Percentiles rank a stretch among this genome's conserved stretches.
Evolutionary conservation across 2,113 vertebrate genomes (phyloP).

Genomic region (Rhea pennata): DNA sequence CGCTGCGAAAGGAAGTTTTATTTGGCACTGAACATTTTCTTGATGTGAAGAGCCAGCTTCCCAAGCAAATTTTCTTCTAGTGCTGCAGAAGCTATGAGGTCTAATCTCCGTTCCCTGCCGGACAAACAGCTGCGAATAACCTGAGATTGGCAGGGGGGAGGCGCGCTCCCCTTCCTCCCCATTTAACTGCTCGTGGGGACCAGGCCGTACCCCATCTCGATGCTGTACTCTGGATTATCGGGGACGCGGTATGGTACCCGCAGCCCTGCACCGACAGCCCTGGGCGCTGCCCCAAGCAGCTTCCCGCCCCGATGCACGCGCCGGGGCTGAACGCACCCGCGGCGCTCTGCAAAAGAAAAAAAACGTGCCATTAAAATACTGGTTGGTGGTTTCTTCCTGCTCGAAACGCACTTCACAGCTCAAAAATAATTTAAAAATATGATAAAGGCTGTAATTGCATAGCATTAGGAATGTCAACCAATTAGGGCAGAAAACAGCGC

Average conservation of each 20-base stretch:
- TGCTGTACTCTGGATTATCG: background rate
- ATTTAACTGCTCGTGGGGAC: too few relatives aligned
- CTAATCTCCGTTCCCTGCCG: conserved; percentile 65
- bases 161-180: background rate
- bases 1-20: conserved; percentile 76
- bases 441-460: conserved; percentile 12
- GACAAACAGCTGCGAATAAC: background rate
- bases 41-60: conserved; percentile 73
- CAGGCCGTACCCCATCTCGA: background rate
- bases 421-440: background rate
- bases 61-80: conserved; percentile 74
- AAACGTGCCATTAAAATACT: background rate
- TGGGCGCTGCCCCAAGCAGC: too few relatives aligned
- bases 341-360: background rate
- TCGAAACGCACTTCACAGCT: conserved; percentile 23
- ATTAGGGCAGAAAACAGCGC: conserved; percentile 16
- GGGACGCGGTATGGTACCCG: too few relatives aligned
- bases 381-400: background rate
- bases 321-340: too few relatives aligned
- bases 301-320: too few relatives aligned
- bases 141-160: too few relatives aligned
- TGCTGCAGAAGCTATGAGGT: conserved; percentile 67
- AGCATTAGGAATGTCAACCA: conserved; percentile 23
- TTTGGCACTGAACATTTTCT: conserved; percentile 67
- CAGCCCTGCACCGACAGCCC: too few relatives aligned